Evolutionary conservation across 1,140 invertebrate genomes (phyloP).

Genomic region (Penaeus indicus): DNA sequence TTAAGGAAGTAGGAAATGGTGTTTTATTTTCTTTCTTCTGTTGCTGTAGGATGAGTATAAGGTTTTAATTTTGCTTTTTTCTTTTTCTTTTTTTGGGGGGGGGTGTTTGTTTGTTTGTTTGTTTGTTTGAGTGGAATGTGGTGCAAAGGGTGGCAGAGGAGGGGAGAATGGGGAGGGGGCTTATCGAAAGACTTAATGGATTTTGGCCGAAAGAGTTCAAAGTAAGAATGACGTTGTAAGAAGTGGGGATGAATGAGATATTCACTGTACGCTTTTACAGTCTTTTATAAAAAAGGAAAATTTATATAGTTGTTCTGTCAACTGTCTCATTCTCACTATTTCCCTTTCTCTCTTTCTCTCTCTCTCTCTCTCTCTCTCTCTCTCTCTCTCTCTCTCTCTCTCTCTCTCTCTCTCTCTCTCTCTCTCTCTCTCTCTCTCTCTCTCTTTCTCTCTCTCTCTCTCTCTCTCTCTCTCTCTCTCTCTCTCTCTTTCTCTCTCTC

Average conservation of each 20-base stretch:
- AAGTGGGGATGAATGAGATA: neutral
- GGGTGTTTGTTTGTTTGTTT: no score
- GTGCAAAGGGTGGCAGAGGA: no score
- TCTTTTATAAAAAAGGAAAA: neutral
- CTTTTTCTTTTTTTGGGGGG: no score
- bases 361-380: neutral
- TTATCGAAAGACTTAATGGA: no score
- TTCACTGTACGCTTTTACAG: neutral
- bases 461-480: neutral
- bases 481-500: neutral
- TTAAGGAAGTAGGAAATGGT: no score
- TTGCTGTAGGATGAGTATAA: no score
- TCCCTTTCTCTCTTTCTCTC: neutral
- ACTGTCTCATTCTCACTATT: neutral
- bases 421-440: neutral
- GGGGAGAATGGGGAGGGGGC: no score
- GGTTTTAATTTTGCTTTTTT: no score
- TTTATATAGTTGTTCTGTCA: neutral
- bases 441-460: neutral
- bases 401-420: neutral
- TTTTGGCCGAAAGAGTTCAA: no score
- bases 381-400: neutral
- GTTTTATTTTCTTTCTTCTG: no score
- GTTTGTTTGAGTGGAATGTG: no score
- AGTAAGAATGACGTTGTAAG: no score